A percentile compares a stretch with the other conserved stretches of the same genome.
phyloP scores from a whole-genome alignment of 1,140 invertebrate genomes.

The Dolichoris vasculosae region DNA sequence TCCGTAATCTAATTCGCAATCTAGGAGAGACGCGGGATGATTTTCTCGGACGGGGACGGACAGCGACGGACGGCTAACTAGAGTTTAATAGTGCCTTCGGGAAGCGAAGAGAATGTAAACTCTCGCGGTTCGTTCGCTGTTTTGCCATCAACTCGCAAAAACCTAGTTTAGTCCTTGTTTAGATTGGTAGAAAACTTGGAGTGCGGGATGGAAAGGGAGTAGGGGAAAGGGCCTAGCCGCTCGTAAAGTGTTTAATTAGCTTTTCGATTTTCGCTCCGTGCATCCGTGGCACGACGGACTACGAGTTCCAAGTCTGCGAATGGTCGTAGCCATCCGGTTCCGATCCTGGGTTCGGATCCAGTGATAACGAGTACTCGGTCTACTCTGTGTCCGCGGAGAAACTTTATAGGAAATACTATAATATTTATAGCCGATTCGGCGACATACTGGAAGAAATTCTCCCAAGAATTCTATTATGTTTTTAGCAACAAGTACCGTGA shows the following conservation, averaged over 20 bases:
- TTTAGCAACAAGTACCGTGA: background rate
- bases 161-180: slow-evolving; percentile 62
- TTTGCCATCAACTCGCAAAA: slow-evolving; percentile 61
- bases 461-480: background rate
- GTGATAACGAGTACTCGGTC: background rate
- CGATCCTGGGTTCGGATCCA: background rate
- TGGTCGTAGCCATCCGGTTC: background rate
- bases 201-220: background rate
- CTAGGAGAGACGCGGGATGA: slow-evolving; percentile 6
- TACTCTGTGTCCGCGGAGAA: background rate
- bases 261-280: slow-evolving; percentile 54
- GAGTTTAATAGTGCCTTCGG: slow-evolving; percentile 62
- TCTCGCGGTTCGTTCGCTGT: slow-evolving; percentile 41
- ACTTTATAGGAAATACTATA: background rate
- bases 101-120: slow-evolving; percentile 54
- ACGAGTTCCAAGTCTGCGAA: slow-evolving; percentile 35
- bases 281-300: slow-evolving; percentile 43
- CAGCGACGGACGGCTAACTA: slow-evolving; percentile 53
- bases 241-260: slow-evolving; percentile 67
- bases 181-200: slow-evolving; percentile 53
- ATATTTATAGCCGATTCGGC: background rate
- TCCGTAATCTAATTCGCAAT: slow-evolving; percentile 27
- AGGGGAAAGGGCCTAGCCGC: slow-evolving; percentile 1
- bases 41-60: slow-evolving; percentile 18
- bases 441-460: background rate